Conservation (phyloP, 2,113 vertebrate genomes). For the Ptilorrhoa leucosticta region DNA sequence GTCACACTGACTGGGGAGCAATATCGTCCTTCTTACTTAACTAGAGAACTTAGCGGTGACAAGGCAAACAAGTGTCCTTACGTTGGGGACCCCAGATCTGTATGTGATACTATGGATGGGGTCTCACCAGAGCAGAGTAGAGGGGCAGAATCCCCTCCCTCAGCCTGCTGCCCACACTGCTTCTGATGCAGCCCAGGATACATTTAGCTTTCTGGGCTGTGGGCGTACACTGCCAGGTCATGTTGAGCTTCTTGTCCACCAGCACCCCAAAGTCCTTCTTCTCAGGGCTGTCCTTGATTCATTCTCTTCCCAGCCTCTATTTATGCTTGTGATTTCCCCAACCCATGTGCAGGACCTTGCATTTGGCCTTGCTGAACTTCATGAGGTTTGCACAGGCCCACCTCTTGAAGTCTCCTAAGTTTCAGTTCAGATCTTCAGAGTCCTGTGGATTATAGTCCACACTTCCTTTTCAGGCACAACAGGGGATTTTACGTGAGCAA, state of each 20-base stretch:
- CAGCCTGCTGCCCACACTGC: neutral
- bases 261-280: neutral
- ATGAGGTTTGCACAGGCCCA: neutral
- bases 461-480: neutral
- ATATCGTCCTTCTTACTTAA: neutral
- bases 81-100: neutral
- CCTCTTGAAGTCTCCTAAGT: neutral
- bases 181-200: neutral
- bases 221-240: rapidly evolving
- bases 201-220: neutral
- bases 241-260: neutral
- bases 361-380: neutral
- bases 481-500: neutral
- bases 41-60: neutral
- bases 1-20: neutral
- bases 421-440: neutral
- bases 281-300: neutral
- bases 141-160: neutral
- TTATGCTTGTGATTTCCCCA: neutral
- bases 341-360: neutral
- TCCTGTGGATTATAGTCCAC: neutral
- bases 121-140: neutral
- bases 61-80: neutral
- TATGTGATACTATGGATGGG: neutral
- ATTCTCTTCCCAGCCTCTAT: neutral